Evolutionary conservation across 2,113 vertebrate species (phyloP), one percentile per base, ranked within the genome.

Genomic region (Numida meleagris): DNA sequence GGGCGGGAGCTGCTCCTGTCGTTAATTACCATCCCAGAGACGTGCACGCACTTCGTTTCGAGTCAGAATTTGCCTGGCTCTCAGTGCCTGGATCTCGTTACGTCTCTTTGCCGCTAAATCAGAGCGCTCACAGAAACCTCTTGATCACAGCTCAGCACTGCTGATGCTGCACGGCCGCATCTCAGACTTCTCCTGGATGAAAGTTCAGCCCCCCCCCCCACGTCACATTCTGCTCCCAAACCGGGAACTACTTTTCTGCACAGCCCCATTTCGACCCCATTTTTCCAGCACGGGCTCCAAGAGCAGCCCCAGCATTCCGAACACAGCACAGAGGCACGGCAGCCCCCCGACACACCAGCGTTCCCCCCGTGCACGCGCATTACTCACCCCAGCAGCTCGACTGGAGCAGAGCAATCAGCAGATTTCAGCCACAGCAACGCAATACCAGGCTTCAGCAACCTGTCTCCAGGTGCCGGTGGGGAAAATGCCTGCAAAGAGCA

Each of bases 101-200:
- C 31, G 74, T 46, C 91, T 90, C 63, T 55, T 31, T 48, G 66
- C 71, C 40, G 84, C 74, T 87, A 92, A 93, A 95, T 82, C 51
- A 87, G 93, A 90, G 89, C 42, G 0, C 66, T 70, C 29, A 7
- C 50, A 46, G 66, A 85, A 79, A 38, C 72, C 92, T 72, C 95
- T 79, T 93, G 90, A 93, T 92, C 94, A 74, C 92, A 96, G 92
- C 78, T 85, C 71, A 68, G 78, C 94, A 14, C 58, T 10, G 65
- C 87, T 82, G 50, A 36, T 40, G 66, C 61, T 3, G 15, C 17
- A 11, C 75, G 94, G 94, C 76, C 80, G 86, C 76, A 83, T 65
- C 95, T 91, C 76, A 81, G 88, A 94, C 73, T 90, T 68, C 90
- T 55, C 95, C 83, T 46, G 82, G 88, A 96, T 92, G 76, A 82